Base-by-base conservation (phyloP, 1,140 invertebrate species). In the Acromyrmex heyeri region DNA sequence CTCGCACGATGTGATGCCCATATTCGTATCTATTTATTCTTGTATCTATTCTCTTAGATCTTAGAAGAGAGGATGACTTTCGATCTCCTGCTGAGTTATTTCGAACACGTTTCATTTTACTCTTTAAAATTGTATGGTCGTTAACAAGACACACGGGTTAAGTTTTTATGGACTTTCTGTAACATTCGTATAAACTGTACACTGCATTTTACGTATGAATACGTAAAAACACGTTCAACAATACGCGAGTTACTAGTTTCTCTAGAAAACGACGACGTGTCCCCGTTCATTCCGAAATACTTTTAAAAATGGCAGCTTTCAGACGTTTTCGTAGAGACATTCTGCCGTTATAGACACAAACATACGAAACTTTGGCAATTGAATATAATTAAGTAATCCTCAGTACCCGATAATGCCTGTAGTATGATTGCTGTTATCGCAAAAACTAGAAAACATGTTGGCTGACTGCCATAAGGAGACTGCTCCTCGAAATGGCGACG, bases 301-400 rank as follows among this genome's bases (percentile, higher is more conserved):
- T 88, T 90, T 85, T 21, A 50, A 50, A 73, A 77, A 90, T 48
- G 21, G 53, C 30, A 64, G 38, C 30, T 61, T 27, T 34, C 70
- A 76, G 48, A 83, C 69, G 53, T 70, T 85, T 34, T 27, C 64
- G 34, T 4, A 34, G 65, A 73, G 65, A 30, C 12, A 62, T 14
- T 27, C 53, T 24, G 55, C 12, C 79, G 69, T 75, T 83, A 83
- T 62, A 75, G 55, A 62, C 34, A 57, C 79, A 83, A 89, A 86
- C 77, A 69, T 62, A 55, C 73, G 57, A 83, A 95, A 95, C 93
- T 95, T 95, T 93, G 91, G 91, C 94, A 93, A 95, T 95, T 94
- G 94, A 94, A 95, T 95, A 93, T 93, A 93, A 95, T 94, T 93
- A 93, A 93, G 93, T 90, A 93, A 94, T 92, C 90, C 87, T 73